A percentile compares a stretch with the other conserved stretches of the same genome.
phyloP scores from a whole-genome alignment of 1,140 invertebrate genomes.

The Microplitis mediator region DNA sequence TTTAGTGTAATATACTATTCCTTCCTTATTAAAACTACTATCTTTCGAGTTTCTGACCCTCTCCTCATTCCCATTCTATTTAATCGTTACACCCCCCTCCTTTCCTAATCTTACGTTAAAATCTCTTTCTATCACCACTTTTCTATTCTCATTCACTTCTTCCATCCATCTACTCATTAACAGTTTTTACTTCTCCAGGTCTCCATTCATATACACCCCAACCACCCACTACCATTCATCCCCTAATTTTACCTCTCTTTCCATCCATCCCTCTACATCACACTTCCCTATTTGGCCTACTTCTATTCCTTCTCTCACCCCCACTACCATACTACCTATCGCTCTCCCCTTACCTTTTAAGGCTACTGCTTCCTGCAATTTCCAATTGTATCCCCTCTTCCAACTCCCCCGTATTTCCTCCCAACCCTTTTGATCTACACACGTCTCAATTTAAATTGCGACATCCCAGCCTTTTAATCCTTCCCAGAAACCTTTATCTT shows the following conservation, averaged over 20 bases:
- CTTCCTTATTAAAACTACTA: neutral
- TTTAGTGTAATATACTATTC: too few species aligned
- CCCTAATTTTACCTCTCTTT: too few species aligned
- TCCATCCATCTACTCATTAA: neutral
- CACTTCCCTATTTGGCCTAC: too few species aligned
- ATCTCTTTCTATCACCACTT: neutral
- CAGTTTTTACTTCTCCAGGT: neutral
- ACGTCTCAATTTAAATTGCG: neutral
- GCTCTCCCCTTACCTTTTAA: neutral
- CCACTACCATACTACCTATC: too few species aligned
- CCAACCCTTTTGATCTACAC: neutral
- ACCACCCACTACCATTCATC: constrained; percentile 1
- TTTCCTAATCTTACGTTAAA: neutral
- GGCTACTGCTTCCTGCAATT: neutral
- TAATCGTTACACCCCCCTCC: neutral
- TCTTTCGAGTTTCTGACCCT: neutral
- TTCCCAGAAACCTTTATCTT: neutral
- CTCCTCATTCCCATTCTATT: neutral
- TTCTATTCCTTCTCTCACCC: too few species aligned
- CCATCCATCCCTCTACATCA: too few species aligned
- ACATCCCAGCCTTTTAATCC: neutral
- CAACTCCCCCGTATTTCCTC: neutral
- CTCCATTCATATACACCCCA: neutral
- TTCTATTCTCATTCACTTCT: neutral
- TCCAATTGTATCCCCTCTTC: neutral